Conservation (phyloP, 2,797 vertebrate species). For the Myotis findleyi region DNA sequence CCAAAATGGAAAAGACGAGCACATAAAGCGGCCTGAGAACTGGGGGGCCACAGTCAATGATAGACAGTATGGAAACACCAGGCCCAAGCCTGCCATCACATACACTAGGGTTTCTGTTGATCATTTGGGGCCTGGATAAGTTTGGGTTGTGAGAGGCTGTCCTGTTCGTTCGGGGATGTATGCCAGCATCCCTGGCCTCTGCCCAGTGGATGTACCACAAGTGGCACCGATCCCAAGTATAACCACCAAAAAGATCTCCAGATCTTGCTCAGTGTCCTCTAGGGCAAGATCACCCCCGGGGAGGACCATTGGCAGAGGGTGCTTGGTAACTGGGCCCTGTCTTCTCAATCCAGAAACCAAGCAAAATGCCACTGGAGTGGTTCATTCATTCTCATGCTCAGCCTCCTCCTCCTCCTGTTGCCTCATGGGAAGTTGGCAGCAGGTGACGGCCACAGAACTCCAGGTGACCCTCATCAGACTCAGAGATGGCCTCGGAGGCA, state of each 20-base stretch:
- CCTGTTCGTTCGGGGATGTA: not conserved
- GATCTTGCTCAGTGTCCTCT: not conserved
- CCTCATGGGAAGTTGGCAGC: not conserved
- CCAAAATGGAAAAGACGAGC: not conserved
- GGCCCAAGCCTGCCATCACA: not conserved
- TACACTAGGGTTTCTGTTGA: not conserved
- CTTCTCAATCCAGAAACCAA: not conserved
- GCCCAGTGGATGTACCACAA: not conserved
- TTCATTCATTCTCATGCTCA: accelerated
- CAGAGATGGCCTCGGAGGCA: not conserved
- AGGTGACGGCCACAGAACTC: not conserved
- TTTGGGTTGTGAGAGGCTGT: not conserved
- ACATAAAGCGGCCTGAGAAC: not conserved
- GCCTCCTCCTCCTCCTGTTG: not conserved
- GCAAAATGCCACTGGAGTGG: not conserved
- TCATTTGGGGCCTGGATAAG: not conserved
- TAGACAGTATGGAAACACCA: not conserved
- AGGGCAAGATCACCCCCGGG: accelerated
- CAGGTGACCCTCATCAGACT: not conserved
- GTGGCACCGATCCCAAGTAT: not conserved
- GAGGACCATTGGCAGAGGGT: not conserved
- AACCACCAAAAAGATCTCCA: not conserved
- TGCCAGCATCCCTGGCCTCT: not conserved
- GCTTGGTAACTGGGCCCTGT: not conserved
- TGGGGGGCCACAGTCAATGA: not conserved